Evolutionary conservation across 2,113 vertebrate genomes (phyloP), one percentile per base, ranked within the genome.

Genomic region (Ailuropoda melanoleuca): DNA sequence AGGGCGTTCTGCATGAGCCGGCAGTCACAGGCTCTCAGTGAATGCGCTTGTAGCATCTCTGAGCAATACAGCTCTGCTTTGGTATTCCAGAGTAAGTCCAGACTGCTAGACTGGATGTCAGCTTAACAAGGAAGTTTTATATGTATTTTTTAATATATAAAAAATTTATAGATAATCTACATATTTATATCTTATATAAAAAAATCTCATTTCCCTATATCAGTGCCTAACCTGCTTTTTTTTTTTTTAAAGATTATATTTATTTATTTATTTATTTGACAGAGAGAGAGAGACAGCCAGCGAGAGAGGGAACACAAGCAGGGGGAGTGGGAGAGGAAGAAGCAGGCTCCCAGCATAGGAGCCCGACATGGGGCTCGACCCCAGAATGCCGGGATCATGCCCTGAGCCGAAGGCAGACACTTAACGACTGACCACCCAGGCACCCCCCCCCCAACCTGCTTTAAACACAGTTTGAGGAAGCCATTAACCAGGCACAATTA

Each of bases 401-500:
- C n/a, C n/a, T n/a, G n/a, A n/a, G n/a, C n/a, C n/a, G n/a, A n/a
- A n/a, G n/a, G n/a, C n/a, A n/a, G n/a, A 43, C 43, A 6, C 43
- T 43, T 43, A 43, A 43, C 43, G 43, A 43, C 43, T 43, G 43
- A 43, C 43, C 43, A 43, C 43, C 43, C 43, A 43, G 43, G 43
- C 43, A 6, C 43, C 43, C 43, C 43, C 43, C 43, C 43, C 78
- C 56, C 8, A 93, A 97, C 95, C 77, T 92, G 95, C 26, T 97
- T 78, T 92, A 96, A 96, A 82, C 77, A 87, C 70, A 87, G 26
- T 66, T 83, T 56, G 72, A 97, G 98, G 93, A 96, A 48, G 13
- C 29, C 50, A 81, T 92, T 85, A 93, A 46, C 60, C 82, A 85
- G 70, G 19, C 77, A 56, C 64, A 3, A 31, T n/a, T 64, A 24